Evolutionary conservation across 2,113 vertebrate genomes (phyloP).

Genomic region (Vombatus ursinus): DNA sequence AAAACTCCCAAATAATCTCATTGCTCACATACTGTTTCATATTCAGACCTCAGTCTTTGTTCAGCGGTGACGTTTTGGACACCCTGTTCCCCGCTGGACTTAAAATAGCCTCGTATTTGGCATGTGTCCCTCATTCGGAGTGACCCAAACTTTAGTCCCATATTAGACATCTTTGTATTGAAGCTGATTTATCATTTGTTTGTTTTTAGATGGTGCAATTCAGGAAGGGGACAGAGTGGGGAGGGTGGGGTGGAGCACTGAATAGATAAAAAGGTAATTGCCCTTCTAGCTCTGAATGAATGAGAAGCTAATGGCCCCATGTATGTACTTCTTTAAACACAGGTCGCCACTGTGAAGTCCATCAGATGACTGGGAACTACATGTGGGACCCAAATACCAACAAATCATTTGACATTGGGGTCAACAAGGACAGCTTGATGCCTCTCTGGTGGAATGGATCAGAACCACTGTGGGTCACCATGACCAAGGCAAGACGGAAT

Average conservation of each 20-base stretch:
- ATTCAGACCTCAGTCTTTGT: neutral
- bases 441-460: constrained; percentile 97
- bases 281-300: neutral
- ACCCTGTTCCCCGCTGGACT: neutral
- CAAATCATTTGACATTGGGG: constrained; percentile 92
- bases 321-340: neutral
- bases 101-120: constrained; percentile 30
- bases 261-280: neutral
- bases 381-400: constrained; percentile 93
- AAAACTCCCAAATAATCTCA: neutral
- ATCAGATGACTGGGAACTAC: constrained; percentile 96
- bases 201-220: neutral
- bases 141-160: fast-evolving
- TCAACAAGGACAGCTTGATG: constrained; percentile 90
- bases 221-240: neutral
- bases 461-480: constrained; percentile 95
- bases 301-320: neutral
- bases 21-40: neutral
- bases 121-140: neutral
- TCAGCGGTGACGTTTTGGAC: neutral
- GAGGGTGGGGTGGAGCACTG: neutral
- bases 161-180: fast-evolving
- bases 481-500: constrained; percentile 89
- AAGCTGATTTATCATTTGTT: neutral
- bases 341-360: constrained; percentile 93